Evolutionary conservation across 2,113 vertebrate genomes (phyloP), one percentile per base, ranked within the genome.

Genomic region (Barnardius zonarius): DNA sequence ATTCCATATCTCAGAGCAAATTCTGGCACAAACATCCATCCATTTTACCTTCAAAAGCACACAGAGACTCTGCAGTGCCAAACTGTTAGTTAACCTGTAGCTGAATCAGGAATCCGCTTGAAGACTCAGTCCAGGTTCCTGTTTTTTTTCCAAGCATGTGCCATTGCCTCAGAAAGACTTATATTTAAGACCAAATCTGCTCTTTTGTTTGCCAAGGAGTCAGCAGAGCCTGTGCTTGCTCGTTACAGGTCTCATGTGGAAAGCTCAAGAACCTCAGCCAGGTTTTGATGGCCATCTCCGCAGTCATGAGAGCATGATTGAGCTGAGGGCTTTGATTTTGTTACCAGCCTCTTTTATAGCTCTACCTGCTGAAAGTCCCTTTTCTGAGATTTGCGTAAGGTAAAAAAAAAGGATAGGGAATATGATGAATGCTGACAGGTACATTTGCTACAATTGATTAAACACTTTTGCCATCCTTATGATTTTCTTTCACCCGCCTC

Each of bases 401-500:
- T 67, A 3, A 52, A 89, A 81, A 63, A 62, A 62, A 69, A 28
- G 25, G 28, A 85, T 61, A 61, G 84, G 88, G 49, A 95, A 83
- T 92, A 86, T 91, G 94, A 97, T 95, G 96, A 95, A 96, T 84
- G 77, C 81, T 95, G 91, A 96, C 95, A 96, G 95, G 88, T 96
- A 96, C 94, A 96, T 96, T 97, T 96, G 85, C 92, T 93, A 13
- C 89, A 93, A 92, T 94, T 95, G 96, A 96, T 96, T 96, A 96
- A 96, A 95, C 87, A 88, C 92, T 97, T 97, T 95, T 96, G 94
- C 95, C 93, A 92, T 96, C 91, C 92, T 89, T 76, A 92, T 8
- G 48, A 77, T 94, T 95, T 96, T 93, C 96, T 94, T 79, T 90
- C 74, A 86, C 91, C 69, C 13, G 54, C 92, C 81, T 97, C 35